A percentile compares a stretch with the other conserved stretches of the same genome.
Evolutionary conservation across 1,140 invertebrate genomes (phyloP).

Genomic region (Lasaia peninsularis): DNA sequence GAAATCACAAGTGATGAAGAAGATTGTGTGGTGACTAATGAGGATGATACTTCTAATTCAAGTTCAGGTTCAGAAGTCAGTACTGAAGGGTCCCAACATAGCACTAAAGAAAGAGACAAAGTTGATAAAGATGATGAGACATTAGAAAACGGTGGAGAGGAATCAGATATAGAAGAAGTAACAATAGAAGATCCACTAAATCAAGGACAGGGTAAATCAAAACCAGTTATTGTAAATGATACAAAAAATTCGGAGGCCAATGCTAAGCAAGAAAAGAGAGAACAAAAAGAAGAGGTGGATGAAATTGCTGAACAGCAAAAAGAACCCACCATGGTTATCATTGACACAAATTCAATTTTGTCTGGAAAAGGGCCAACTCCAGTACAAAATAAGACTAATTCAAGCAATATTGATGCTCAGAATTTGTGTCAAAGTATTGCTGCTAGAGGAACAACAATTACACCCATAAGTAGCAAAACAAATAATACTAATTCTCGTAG

Average conservation of each 20-base stretch:
- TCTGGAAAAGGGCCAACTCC: slow-evolving; percentile 54
- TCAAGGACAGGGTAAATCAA: slow-evolving; percentile 64
- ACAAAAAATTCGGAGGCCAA: slow-evolving; percentile 40
- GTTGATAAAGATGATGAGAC: slow-evolving; percentile 79
- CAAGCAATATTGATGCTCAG: slow-evolving; percentile 55
- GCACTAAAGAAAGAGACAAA: slow-evolving; percentile 80
- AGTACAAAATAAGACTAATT: slow-evolving; percentile 40
- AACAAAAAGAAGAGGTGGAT: slow-evolving; percentile 47
- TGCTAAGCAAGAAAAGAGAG: slow-evolving; percentile 47
- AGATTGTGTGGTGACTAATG: slow-evolving; percentile 60
- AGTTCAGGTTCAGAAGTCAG: slow-evolving; percentile 66
- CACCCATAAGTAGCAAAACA: slow-evolving; percentile 65
- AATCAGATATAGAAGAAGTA: slow-evolving; percentile 75
- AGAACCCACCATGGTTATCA: slow-evolving; percentile 67
- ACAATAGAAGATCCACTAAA: slow-evolving; percentile 83
- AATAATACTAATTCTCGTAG: slow-evolving; percentile 43
- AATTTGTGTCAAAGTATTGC: slow-evolving; percentile 74
- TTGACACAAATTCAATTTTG: slow-evolving; percentile 68
- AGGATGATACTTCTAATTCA: slow-evolving; percentile 68
- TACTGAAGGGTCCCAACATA: slow-evolving; percentile 78
- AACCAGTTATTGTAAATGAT: slow-evolving; percentile 84
- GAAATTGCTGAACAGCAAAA: slow-evolving; percentile 72
- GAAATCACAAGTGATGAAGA: slow-evolving; percentile 72
- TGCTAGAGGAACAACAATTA: slow-evolving; percentile 71
- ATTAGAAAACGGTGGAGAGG: slow-evolving; percentile 80